Percentiles rank a stretch among this genome's conserved stretches.
Conservation (phyloP, 2,797 vertebrate genomes). For the Alcedo atthis region DNA sequence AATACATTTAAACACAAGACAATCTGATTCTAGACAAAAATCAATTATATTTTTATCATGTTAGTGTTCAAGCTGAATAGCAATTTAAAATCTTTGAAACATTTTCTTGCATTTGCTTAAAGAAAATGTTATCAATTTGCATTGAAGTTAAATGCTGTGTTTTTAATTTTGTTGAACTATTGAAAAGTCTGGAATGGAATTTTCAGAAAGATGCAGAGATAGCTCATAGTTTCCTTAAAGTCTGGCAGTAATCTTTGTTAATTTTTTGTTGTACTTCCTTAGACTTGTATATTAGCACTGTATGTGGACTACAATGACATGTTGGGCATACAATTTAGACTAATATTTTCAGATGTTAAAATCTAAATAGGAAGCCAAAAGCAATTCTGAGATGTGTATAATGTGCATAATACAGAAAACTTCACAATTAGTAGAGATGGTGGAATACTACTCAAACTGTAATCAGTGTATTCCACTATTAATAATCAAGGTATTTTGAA, state of each 20-base stretch:
- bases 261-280: background rate
- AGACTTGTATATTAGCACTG: background rate
- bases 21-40: conserved; percentile 54
- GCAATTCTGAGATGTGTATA: background rate
- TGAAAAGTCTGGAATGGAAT: background rate
- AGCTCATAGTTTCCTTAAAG: background rate
- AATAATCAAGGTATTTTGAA: background rate
- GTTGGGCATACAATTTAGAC: background rate
- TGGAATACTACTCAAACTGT: background rate
- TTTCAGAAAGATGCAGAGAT: conserved; percentile 21
- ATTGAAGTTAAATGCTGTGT: conserved; percentile 32
- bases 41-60: conserved; percentile 35
- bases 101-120: background rate
- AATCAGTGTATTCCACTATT: background rate
- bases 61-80: conserved; percentile 19
- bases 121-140: conserved; percentile 13
- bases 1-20: conserved; percentile 10
- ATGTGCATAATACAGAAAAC: background rate
- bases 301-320: background rate
- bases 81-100: conserved; percentile 29
- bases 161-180: conserved; percentile 31
- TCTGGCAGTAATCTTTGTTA: background rate
- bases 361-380: background rate
- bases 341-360: background rate
- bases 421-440: background rate